phyloP scores from a whole-genome alignment of 1,140 invertebrate species.

The Chironomus tepperi region DNA sequence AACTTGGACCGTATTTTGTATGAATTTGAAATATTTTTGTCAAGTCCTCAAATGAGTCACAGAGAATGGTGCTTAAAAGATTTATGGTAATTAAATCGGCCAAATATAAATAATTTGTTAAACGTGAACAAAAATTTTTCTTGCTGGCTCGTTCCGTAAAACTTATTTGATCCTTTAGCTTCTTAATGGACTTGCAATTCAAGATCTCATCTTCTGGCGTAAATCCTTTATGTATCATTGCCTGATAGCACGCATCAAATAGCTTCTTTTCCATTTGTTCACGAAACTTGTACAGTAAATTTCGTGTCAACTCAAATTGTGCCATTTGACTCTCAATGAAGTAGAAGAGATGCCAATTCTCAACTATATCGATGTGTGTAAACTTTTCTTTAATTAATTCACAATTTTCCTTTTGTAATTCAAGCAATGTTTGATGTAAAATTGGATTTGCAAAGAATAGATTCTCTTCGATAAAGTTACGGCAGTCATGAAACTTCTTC shows the following conservation, averaged over 20 bases:
- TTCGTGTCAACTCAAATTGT: slow-evolving; percentile 34
- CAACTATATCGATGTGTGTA: slow-evolving; percentile 44
- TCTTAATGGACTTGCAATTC: slow-evolving; percentile 43
- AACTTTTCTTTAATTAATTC: slow-evolving; percentile 53
- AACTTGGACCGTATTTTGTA: slow-evolving; percentile 30
- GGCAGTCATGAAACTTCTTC: slow-evolving; percentile 53
- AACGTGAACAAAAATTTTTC: slow-evolving; percentile 55
- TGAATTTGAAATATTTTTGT: slow-evolving; percentile 31
- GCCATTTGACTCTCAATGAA: slow-evolving; percentile 57
- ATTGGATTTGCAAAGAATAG: slow-evolving; percentile 65
- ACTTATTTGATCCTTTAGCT: slow-evolving; percentile 55
- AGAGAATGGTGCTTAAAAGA: slow-evolving; percentile 33
- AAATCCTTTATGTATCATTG: slow-evolving; percentile 63
- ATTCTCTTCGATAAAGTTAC: slow-evolving; percentile 51
- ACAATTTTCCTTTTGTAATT: slow-evolving; percentile 59
- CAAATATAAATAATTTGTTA: slow-evolving; percentile 32
- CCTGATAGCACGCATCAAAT: slow-evolving; percentile 56
- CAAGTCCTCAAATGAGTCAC: slow-evolving; percentile 32
- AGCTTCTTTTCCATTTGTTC: slow-evolving; percentile 29
- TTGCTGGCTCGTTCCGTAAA: slow-evolving; percentile 78
- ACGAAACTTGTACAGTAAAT: slow-evolving; percentile 32
- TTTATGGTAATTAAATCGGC: slow-evolving; percentile 34
- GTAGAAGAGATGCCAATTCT: slow-evolving; percentile 53
- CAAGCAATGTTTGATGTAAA: slow-evolving; percentile 57
- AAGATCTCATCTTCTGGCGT: slow-evolving; percentile 56